A percentile compares a stretch with the other conserved stretches of the same genome.
phyloP scores from a whole-genome alignment of 2,113 vertebrate genomes.

The Nycticryphes semicollaris region DNA sequence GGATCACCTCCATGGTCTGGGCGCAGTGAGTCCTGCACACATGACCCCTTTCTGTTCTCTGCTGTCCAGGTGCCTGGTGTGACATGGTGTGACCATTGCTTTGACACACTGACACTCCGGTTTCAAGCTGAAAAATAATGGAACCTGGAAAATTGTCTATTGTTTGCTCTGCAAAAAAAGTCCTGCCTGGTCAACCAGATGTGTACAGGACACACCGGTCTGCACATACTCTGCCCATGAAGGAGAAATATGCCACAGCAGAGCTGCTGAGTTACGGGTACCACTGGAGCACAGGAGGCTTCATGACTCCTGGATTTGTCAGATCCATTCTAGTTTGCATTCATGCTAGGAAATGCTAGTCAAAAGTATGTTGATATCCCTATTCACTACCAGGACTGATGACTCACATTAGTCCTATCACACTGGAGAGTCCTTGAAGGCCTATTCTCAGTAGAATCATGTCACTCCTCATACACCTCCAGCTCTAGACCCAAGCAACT shows the following conservation, averaged over 20 bases:
- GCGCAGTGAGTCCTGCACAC: not conserved
- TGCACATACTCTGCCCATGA: not conserved
- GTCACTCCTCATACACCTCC: not conserved
- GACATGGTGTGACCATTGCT: not conserved
- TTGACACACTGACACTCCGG: rapidly evolving
- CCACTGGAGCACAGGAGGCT: not conserved
- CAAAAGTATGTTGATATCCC: constrained; percentile 9
- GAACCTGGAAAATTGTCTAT: not conserved
- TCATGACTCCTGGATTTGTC: not conserved
- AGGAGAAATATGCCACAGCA: not conserved
- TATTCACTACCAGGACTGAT: constrained; percentile 18
- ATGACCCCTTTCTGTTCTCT: not conserved
- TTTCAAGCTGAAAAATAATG: not conserved
- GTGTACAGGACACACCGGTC: not conserved
- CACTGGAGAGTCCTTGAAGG: constrained; percentile 37
- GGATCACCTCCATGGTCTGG: not conserved
- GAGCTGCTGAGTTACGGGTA: not conserved
- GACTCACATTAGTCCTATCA: constrained; percentile 29
- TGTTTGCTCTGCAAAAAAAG: not conserved
- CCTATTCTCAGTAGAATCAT: not conserved
- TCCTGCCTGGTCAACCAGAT: not conserved
- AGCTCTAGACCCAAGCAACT: not conserved
- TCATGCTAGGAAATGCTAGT: not conserved
- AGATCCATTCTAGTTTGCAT: constrained; percentile 1
- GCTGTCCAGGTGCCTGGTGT: not conserved